Evolutionary conservation across 2,888 invertebrate species (phyloP).

Genomic region (Nasonia oneida): DNA sequence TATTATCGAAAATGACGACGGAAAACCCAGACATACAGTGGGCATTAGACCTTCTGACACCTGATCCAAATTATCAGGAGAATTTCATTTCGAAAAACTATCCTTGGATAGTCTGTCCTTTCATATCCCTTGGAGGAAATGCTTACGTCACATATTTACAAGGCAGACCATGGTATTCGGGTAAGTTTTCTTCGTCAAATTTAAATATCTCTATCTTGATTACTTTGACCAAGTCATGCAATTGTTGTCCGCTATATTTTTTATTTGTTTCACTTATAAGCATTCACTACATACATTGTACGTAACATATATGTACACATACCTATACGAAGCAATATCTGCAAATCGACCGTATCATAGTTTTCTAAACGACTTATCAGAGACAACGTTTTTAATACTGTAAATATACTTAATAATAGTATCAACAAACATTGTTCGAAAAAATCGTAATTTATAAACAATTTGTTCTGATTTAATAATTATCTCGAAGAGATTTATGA

Average conservation of each 20-base stretch:
- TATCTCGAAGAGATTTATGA: background rate
- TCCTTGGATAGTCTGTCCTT: slow-evolving; percentile 48
- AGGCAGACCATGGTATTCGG: slow-evolving; percentile 64
- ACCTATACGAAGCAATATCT: too few species aligned
- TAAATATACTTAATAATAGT: background rate
- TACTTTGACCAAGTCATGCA: background rate
- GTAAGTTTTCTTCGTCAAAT: slow-evolving; percentile 60
- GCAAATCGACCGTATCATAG: too few species aligned
- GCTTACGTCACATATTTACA: slow-evolving; percentile 58
- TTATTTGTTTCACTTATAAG: background rate
- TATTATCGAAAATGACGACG: background rate
- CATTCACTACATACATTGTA: too few species aligned
- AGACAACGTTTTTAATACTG: background rate
- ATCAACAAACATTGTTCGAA: background rate
- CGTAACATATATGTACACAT: too few species aligned
- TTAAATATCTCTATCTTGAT: background rate
- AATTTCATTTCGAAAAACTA: slow-evolving; percentile 65
- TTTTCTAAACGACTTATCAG: background rate
- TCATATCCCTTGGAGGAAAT: slow-evolving; percentile 35
- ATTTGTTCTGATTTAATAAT: too few species aligned
- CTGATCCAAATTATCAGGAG: slow-evolving; percentile 64
- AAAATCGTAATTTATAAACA: background rate
- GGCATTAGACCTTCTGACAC: slow-evolving; percentile 73
- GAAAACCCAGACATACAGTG: slow-evolving; percentile 68
- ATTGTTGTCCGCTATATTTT: background rate